Evolutionary conservation across 2,888 invertebrate genomes (phyloP).

Genomic region (Melinaea marsaeus): DNA sequence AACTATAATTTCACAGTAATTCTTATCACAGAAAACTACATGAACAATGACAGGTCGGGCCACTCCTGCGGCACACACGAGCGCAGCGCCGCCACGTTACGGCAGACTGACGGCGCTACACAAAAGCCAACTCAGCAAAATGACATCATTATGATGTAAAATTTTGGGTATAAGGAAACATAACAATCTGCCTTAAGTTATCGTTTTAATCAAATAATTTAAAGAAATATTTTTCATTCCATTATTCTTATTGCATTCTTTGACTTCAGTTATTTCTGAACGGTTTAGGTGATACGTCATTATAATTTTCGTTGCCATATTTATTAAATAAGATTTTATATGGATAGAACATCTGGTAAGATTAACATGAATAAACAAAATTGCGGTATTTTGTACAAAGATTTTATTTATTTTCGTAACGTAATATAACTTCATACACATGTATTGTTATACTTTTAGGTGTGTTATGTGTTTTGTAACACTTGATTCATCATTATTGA

Average conservation of each 20-base stretch:
- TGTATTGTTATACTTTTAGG: too few relatives aligned
- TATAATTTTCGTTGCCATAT: not conserved
- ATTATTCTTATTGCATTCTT: not conserved
- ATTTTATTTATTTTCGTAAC: too few relatives aligned
- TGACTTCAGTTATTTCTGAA: slow-evolving; percentile 5
- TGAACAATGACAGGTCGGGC: slow-evolving; percentile 74
- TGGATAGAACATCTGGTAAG: too few relatives aligned
- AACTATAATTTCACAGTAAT: slow-evolving; percentile 75
- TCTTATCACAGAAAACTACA: slow-evolving; percentile 77
- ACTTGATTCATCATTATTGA: too few relatives aligned
- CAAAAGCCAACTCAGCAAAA: slow-evolving; percentile 72
- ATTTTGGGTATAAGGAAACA: slow-evolving; percentile 8
- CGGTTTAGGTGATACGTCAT: not conserved
- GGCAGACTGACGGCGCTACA: slow-evolving; percentile 70
- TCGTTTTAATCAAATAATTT: not conserved
- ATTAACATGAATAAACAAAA: too few relatives aligned
- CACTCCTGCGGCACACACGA: slow-evolving; percentile 73
- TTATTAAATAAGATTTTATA: too few relatives aligned
- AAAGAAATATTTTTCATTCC: not conserved
- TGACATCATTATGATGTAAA: slow-evolving; percentile 22
- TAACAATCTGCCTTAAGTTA: not conserved
- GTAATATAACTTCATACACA: too few relatives aligned
- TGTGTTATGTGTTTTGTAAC: too few relatives aligned
- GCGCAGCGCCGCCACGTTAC: slow-evolving; percentile 76
- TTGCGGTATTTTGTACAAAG: too few relatives aligned